These are phyloP conservation scores for Melanostigma gelatinosum DNA, from an alignment of 2,113 vertebrate genomes.

Conservation along the genomic window DNA sequence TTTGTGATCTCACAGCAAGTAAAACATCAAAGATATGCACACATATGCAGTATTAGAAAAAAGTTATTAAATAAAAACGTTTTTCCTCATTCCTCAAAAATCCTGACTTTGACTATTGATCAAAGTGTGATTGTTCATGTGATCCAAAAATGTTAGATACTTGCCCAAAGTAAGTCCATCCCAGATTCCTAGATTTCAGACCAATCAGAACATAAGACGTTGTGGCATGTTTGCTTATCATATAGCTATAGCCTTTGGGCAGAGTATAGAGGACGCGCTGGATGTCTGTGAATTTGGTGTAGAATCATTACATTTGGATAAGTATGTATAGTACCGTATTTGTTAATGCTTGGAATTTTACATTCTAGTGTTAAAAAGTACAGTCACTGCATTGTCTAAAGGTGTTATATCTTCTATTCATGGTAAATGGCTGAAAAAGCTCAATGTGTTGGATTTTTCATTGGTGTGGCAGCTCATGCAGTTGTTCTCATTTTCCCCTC, in stretches of 20 bases:
- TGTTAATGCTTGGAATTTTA: background rate
- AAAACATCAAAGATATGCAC: background rate
- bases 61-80: background rate
- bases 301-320: background rate
- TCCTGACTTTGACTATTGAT: background rate
- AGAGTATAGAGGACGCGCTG: background rate
- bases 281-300: background rate
- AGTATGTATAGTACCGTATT: background rate
- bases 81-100: background rate
- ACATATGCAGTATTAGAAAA: background rate
- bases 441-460: background rate
- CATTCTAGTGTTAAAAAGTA: background rate
- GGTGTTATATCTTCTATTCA: background rate
- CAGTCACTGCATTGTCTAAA: background rate
- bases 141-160: background rate
- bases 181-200: background rate
- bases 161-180: background rate
- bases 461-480: background rate
- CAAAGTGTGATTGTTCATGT: background rate
- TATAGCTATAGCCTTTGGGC: background rate
- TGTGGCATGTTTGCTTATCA: background rate
- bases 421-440: background rate
- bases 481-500: slow-evolving; percentile 1
- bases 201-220: background rate
- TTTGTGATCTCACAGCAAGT: background rate